Evolutionary conservation across 2,888 invertebrate species (phyloP).

Genomic region (Julus scanicus): DNA sequence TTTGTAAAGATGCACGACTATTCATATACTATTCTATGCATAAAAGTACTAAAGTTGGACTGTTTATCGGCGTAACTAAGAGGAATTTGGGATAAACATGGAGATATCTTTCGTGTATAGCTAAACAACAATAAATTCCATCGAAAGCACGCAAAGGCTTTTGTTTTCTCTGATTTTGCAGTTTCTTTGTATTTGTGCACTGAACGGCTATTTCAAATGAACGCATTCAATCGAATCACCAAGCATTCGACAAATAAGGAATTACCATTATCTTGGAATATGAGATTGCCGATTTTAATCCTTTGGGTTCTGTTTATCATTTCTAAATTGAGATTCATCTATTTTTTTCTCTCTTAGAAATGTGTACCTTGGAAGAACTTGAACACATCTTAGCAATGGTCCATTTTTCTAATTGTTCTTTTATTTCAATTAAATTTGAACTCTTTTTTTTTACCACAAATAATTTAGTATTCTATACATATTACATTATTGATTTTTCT

Average conservation of each 20-base stretch:
- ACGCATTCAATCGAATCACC: conserved; percentile 11
- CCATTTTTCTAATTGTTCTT: not conserved
- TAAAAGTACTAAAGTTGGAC: not conserved
- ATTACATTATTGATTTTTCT: conserved; percentile 13
- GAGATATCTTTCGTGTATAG: not conserved
- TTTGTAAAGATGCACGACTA: not conserved
- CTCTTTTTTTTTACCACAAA: not conserved
- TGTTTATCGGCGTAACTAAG: not conserved
- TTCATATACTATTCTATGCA: not conserved
- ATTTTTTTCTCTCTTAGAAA: not conserved
- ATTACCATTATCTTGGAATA: not conserved
- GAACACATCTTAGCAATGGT: not conserved
- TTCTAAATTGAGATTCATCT: not conserved
- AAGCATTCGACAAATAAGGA: conserved; percentile 34
- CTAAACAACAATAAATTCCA: not conserved
- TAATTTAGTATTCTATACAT: not conserved
- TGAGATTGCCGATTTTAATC: not conserved
- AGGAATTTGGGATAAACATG: not conserved
- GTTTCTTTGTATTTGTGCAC: conserved; percentile 8
- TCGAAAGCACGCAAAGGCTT: not conserved
- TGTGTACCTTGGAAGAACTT: not conserved
- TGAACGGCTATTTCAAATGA: not conserved
- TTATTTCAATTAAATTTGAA: not conserved
- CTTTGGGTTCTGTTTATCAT: not conserved
- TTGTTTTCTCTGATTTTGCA: not conserved